These are phyloP conservation scores for Plutomurus gul DNA, from an alignment of 1,140 invertebrate genomes.

Conservation along the genomic window DNA sequence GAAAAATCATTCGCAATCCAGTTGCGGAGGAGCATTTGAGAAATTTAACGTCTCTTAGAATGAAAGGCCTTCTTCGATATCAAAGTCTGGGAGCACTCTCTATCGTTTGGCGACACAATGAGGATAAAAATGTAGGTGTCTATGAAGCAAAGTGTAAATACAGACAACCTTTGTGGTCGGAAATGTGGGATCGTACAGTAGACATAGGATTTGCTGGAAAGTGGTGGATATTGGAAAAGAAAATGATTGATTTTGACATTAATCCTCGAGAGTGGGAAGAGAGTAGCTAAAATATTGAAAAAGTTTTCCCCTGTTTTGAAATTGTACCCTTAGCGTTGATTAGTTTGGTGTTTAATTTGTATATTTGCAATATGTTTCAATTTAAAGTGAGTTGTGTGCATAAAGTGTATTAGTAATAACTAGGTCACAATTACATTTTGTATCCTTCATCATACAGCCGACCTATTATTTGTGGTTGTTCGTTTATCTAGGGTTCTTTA, in stretches of 20 bases:
- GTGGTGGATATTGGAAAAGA: constrained; percentile 72
- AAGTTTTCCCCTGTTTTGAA: not conserved
- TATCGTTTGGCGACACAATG: constrained; percentile 74
- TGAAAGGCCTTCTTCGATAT: constrained; percentile 68
- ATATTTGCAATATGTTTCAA: too few species aligned
- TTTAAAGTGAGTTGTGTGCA: too few species aligned
- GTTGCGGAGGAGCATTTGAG: constrained; percentile 68
- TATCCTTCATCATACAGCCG: too few species aligned
- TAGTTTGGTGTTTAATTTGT: too few species aligned
- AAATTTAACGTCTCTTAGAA: constrained; percentile 66
- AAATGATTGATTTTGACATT: constrained; percentile 78
- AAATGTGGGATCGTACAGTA: constrained; percentile 69
- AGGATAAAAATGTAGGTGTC: constrained; percentile 66
- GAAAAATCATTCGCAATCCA: constrained; percentile 69
- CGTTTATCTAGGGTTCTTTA: too few species aligned
- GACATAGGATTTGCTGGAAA: constrained; percentile 77
- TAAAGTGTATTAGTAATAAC: too few species aligned
- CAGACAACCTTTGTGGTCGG: constrained; percentile 64
- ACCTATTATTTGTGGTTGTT: too few species aligned
- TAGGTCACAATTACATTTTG: too few species aligned
- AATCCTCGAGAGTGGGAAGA: constrained; percentile 64
- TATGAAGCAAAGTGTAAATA: constrained; percentile 76
- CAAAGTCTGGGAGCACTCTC: constrained; percentile 72
- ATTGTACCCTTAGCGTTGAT: too few species aligned
- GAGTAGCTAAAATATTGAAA: constrained; percentile 7